Base-by-base conservation (phyloP, 2,113 vertebrate genomes). In the Octodon degus region DNA sequence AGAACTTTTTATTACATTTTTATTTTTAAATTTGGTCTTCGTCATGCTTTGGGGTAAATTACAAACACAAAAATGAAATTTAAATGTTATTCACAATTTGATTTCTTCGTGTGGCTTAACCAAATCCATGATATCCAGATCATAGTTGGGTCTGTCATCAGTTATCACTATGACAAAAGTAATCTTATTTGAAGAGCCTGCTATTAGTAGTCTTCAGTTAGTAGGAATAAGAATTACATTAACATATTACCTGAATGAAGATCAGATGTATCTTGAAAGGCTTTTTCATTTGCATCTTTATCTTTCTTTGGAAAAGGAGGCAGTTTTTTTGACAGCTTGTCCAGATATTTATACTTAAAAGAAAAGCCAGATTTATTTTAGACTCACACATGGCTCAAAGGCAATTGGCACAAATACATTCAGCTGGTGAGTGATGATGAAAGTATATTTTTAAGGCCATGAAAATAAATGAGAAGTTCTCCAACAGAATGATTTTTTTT, bases 301-400 rank as follows among this genome's bases (percentile, higher is more conserved):
- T 37, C 67, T 95, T 63, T 98, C 95, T 94, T 97, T 95, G 60
- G 86, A 94, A 98, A 81, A 22, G 98, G 97, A 86, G 99, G 98
- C 43, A 99, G 97, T 77, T 97, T 88, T 96, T 91, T 98, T 47
- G 98, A 98, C 12, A 98, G 96, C 20, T 80, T 86, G 94, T 98
- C 97, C 98, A 98, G 96, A 95, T 99, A 98, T 93, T 97, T 95
- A 97, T 92, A 96, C 98, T 99, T 34, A 93, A 94, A 90, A 63
- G 68, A 97, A 93, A 97, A 97, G 40, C 0, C 60, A 90, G 68
- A 87, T 7, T 86, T 68, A 62, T 2, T 90, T 97, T 79, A 96
- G 81, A 83, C 7, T 76, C 9, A 60, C 1, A 47, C 34, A 24
- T 11, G 43, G 34, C 47, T 13, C 47, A 85, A 92, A 86, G 17